These are phyloP conservation scores for Tolypeutes matacus DNA, from an alignment of 2,797 vertebrate species.

Conservation along the genomic window DNA sequence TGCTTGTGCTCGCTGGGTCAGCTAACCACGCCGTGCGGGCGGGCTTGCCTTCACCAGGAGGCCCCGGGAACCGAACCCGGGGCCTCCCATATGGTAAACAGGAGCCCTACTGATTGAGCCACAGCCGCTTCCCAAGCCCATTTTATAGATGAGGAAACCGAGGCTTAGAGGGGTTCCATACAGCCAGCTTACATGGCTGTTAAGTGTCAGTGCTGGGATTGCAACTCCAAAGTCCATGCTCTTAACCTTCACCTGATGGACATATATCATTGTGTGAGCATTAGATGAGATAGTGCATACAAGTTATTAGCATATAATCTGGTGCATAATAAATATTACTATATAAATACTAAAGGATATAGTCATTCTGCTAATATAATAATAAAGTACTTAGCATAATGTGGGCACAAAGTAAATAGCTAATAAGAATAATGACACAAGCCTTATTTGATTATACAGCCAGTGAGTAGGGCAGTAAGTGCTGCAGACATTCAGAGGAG, in stretches of 20 bases:
- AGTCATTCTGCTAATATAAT: background rate
- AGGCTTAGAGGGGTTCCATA: background rate
- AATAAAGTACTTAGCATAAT: background rate
- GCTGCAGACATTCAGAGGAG: background rate
- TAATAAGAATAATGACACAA: background rate
- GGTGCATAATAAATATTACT: background rate
- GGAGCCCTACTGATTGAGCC: too few species aligned
- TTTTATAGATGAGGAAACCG: slow-evolving; percentile 3
- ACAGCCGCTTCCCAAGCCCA: too few species aligned
- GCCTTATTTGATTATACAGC: background rate
- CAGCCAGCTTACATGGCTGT: background rate
- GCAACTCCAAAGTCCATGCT: background rate
- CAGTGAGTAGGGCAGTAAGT: background rate
- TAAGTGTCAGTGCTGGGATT: background rate
- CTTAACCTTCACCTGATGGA: background rate
- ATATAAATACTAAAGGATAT: background rate
- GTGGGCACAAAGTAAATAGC: background rate
- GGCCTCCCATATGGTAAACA: too few species aligned
- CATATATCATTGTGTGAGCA: background rate
- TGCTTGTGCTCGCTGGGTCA: too few species aligned
- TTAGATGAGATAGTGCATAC: background rate
- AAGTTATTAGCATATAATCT: background rate
- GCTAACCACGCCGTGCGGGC: too few species aligned
- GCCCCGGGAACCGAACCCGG: too few species aligned
- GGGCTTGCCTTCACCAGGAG: too few species aligned